Conservation (phyloP, 2,113 vertebrate species). For the Petaurus breviceps region DNA sequence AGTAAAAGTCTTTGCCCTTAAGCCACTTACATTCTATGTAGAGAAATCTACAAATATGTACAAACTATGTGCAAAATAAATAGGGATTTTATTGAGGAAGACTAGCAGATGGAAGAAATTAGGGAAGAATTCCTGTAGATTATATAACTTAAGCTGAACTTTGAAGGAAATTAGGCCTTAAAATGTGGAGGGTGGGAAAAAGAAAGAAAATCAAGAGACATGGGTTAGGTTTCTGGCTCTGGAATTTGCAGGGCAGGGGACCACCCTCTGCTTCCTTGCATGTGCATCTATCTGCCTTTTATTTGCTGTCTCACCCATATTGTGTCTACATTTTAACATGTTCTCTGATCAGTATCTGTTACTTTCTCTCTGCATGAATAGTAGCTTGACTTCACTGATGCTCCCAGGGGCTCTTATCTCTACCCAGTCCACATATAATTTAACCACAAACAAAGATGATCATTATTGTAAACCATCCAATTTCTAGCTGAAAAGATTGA, state of each 20-base stretch:
- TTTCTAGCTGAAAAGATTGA: background rate
- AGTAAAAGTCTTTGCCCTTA: background rate
- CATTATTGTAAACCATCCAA: background rate
- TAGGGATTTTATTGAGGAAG: background rate
- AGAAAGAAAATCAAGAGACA: background rate
- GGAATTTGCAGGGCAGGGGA: background rate
- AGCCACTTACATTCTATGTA: background rate
- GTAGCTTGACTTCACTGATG: background rate
- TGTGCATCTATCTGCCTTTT: background rate
- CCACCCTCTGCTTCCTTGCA: background rate
- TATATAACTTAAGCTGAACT: background rate
- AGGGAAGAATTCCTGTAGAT: background rate
- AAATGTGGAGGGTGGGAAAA: background rate
- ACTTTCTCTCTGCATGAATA: background rate
- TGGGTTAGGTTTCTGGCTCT: background rate
- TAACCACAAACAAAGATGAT: conserved; percentile 15
- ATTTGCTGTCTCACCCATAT: background rate
- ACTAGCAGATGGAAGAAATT: background rate
- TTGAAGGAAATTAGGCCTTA: background rate
- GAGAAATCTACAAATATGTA: background rate
- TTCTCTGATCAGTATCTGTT: background rate
- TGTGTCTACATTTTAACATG: background rate
- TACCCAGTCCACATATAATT: background rate
- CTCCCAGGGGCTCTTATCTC: background rate
- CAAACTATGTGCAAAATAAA: background rate